Percentiles rank a stretch among this genome's conserved stretches.
Conservation (phyloP, 2,797 vertebrate species). For the Schizopygopsis malacanthus region DNA sequence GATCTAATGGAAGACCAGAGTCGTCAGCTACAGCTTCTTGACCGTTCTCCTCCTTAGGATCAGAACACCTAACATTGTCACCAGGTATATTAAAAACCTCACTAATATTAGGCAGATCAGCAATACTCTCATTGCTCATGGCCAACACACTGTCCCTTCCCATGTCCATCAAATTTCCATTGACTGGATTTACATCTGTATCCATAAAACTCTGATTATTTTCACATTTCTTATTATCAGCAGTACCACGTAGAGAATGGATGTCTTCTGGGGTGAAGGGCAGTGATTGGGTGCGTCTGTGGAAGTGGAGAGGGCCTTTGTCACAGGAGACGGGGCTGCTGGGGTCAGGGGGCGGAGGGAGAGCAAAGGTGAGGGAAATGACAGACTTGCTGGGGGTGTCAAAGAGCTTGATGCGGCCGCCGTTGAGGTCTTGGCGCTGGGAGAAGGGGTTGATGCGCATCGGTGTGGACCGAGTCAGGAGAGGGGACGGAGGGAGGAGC, state of each 20-base stretch:
- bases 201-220: constrained; percentile 37
- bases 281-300: constrained; percentile 87
- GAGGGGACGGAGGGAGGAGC: constrained; percentile 72
- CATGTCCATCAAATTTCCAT: constrained; percentile 14
- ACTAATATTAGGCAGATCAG: constrained; percentile 9
- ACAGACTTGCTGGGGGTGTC: constrained; percentile 93
- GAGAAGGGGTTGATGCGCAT: constrained; percentile 94
- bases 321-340: constrained; percentile 72
- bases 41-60: constrained; percentile 19
- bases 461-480: constrained; percentile 60
- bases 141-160: constrained; percentile 47
- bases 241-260: constrained; percentile 57
- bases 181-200: background rate
- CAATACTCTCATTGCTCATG: constrained; percentile 47
- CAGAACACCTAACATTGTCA: background rate
- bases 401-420: constrained; percentile 95
- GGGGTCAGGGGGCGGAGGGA: constrained; percentile 76
- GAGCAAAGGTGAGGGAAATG: constrained; percentile 87
- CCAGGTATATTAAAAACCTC: background rate
- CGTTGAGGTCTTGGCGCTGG: constrained; percentile 90
- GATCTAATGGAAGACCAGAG: constrained; percentile 73
- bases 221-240: constrained; percentile 31
- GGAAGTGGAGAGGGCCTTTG: constrained; percentile 64
- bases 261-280: constrained; percentile 86
- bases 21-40: constrained; percentile 52